phyloP scores from a whole-genome alignment of 2,888 invertebrate species.

The Scaptomyza polygonia region DNA sequence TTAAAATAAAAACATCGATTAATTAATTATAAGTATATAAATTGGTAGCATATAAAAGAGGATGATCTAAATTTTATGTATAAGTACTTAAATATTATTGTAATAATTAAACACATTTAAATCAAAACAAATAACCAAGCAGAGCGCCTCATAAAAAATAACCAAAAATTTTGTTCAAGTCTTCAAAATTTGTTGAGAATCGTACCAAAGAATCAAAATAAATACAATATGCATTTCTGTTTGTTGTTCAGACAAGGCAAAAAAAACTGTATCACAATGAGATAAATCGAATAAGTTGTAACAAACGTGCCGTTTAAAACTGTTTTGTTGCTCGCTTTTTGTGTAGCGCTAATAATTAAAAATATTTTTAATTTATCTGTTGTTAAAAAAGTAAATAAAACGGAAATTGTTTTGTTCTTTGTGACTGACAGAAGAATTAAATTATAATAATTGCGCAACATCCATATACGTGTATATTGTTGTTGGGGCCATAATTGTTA shows the following conservation, averaged over 20 bases:
- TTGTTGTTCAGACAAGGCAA: slow-evolving; percentile 7
- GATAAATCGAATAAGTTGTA: background rate
- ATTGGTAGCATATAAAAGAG: slow-evolving; percentile 25
- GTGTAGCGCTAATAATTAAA: slow-evolving; percentile 21
- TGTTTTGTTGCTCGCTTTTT: slow-evolving; percentile 7
- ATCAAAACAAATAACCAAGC: slow-evolving; percentile 76
- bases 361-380: slow-evolving; percentile 30
- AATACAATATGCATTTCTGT: slow-evolving; percentile 2
- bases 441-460: slow-evolving; percentile 70
- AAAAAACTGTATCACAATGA: slow-evolving; percentile 5
- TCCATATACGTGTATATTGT: slow-evolving; percentile 13
- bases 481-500: slow-evolving; percentile 27
- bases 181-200: slow-evolving; percentile 13
- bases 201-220: slow-evolving; percentile 11
- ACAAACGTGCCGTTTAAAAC: slow-evolving; percentile 29
- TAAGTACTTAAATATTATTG: slow-evolving; percentile 18
- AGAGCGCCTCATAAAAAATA: slow-evolving; percentile 44
- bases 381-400: slow-evolving; percentile 26
- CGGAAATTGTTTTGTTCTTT: slow-evolving; percentile 57
- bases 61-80: slow-evolving; percentile 13
- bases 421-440: slow-evolving; percentile 59
- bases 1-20: slow-evolving; percentile 47
- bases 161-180: background rate
- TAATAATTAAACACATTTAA: slow-evolving; percentile 51
- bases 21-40: slow-evolving; percentile 2